phyloP scores from a whole-genome alignment of 2,113 vertebrate species.

The Rhinolophus sinicus region DNA sequence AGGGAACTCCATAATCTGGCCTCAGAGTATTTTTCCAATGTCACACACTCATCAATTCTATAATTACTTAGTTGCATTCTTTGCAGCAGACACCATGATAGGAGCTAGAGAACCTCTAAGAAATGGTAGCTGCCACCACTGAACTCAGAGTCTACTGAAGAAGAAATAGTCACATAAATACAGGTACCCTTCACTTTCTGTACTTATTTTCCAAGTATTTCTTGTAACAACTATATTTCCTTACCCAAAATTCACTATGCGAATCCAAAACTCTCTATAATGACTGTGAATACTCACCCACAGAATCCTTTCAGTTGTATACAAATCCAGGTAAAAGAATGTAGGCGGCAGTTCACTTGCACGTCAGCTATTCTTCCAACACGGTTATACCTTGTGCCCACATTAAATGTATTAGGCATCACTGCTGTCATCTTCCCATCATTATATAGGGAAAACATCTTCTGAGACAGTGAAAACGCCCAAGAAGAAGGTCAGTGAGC shows the following conservation, averaged over 20 bases:
- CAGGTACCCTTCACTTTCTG: not conserved
- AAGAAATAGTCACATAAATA: not conserved
- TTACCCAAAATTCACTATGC: not conserved
- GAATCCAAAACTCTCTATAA: slow-evolving; percentile 15
- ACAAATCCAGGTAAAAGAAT: not conserved
- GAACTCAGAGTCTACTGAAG: not conserved
- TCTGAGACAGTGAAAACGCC: not conserved
- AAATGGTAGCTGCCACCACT: not conserved
- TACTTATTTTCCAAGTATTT: not conserved
- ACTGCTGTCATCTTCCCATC: not conserved
- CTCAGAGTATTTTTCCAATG: not conserved
- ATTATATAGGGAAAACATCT: not conserved
- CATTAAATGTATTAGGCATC: not conserved
- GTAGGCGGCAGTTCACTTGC: not conserved
- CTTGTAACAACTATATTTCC: not conserved
- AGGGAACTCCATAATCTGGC: not conserved
- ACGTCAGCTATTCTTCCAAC: not conserved
- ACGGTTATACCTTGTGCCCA: not conserved
- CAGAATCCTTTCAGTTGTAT: not conserved
- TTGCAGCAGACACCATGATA: not conserved
- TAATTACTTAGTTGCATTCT: not conserved
- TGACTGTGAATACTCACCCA: not conserved
- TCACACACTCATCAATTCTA: not conserved
- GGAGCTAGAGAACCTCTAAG: not conserved
- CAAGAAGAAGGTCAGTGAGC: not conserved